Evolutionary conservation across 1,140 invertebrate species (phyloP).

Genomic region (Heliconius congener): DNA sequence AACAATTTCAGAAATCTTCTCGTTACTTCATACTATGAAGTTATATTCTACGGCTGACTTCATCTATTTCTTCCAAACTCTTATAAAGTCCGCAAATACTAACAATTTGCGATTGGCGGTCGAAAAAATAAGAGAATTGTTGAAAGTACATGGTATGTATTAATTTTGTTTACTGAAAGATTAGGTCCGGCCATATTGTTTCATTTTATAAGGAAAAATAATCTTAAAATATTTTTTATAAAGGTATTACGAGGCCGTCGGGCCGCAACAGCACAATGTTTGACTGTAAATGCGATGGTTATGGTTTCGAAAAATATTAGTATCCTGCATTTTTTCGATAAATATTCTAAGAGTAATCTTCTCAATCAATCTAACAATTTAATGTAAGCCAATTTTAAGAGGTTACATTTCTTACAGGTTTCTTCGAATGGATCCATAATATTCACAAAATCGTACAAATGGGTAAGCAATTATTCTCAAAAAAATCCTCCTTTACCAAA

Average conservation of each 20-base stretch:
- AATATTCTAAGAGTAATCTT: no score
- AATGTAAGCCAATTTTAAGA: neutral
- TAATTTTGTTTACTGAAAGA: no score
- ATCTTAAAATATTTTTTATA: no score
- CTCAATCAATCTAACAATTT: no score
- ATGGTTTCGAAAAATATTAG: no score
- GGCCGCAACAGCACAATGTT: no score
- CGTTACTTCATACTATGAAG: constrained; percentile 41
- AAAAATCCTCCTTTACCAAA: neutral
- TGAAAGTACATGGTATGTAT: constrained; percentile 16
- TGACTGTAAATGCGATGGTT: no score
- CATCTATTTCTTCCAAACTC: constrained; percentile 47
- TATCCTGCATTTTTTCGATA: no score
- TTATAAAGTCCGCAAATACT: constrained; percentile 46
- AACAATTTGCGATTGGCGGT: constrained; percentile 41
- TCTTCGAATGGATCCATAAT: constrained; percentile 40
- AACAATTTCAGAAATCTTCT: constrained; percentile 49
- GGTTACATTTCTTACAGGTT: constrained; percentile 37
- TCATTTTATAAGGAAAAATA: no score
- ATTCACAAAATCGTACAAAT: constrained; percentile 37
- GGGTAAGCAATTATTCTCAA: constrained; percentile 28
- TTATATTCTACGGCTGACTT: constrained; percentile 39
- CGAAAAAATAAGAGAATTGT: constrained; percentile 11
- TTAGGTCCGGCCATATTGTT: no score
- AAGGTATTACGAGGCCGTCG: no score